phyloP scores from a whole-genome alignment of 2,797 vertebrate genomes.

The Oreochromis grahami region DNA sequence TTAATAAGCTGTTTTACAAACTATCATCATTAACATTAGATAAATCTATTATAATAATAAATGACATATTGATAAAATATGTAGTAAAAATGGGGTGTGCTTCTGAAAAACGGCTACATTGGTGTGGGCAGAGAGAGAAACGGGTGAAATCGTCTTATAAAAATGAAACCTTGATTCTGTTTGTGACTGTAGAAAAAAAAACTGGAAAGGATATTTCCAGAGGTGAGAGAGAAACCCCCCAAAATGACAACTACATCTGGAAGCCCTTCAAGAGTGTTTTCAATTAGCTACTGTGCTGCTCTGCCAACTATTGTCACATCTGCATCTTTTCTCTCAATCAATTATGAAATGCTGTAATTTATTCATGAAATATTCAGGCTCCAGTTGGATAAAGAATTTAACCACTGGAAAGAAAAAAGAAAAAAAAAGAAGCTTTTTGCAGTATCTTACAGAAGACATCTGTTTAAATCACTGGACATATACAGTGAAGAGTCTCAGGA shows the following conservation, averaged over 20 bases:
- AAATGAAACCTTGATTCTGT: not conserved
- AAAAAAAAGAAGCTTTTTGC: slow-evolving; percentile 6
- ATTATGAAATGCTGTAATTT: slow-evolving; percentile 62
- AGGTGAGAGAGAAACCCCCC: not conserved
- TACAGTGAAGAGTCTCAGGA: not conserved
- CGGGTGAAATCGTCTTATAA: accelerated
- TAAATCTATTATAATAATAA: slow-evolving; percentile 67
- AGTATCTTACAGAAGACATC: slow-evolving; percentile 45
- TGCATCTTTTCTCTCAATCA: slow-evolving; percentile 55
- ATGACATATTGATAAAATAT: slow-evolving; percentile 65
- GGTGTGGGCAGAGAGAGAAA: not conserved
- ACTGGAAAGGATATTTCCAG: not conserved
- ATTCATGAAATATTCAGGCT: slow-evolving; percentile 46
- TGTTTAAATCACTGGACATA: slow-evolving; percentile 22
- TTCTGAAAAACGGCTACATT: not conserved
- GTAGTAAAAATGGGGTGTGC: not conserved
- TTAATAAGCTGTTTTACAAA: slow-evolving; percentile 75
- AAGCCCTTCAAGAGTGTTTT: slow-evolving; percentile 33
- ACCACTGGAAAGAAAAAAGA: not conserved
- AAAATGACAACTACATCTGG: slow-evolving; percentile 33
- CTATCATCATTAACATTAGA: slow-evolving; percentile 62
- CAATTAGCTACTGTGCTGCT: slow-evolving; percentile 16
- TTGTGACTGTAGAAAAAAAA: not conserved
- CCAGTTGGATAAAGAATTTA: slow-evolving; percentile 2
- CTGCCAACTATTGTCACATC: slow-evolving; percentile 55